These are phyloP conservation scores for Euplexia lucipara DNA, from an alignment of 2,888 invertebrate species.

Conservation along the genomic window DNA sequence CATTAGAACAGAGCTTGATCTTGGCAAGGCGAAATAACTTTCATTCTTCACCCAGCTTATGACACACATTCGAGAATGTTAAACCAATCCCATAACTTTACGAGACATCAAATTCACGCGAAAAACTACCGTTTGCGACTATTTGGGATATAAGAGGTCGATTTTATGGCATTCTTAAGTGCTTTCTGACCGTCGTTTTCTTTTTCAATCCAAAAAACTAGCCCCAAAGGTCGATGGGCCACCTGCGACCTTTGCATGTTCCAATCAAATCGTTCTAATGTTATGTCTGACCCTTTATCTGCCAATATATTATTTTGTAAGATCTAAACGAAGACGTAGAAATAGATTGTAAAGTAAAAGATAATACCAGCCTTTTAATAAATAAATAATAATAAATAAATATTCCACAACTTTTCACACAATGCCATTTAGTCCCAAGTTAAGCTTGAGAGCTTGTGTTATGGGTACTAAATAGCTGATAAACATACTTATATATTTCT, in stretches of 20 bases:
- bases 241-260: constrained; percentile 75
- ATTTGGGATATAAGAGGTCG: constrained; percentile 76
- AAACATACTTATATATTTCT: too few relatives aligned
- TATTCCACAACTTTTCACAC: too few relatives aligned
- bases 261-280: constrained; percentile 64
- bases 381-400: too few relatives aligned
- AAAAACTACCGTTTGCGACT: constrained; percentile 65
- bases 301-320: constrained; percentile 47
- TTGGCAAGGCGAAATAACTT: too few relatives aligned
- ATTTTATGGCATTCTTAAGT: constrained; percentile 77
- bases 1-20: too few relatives aligned
- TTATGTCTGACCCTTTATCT: constrained; percentile 49
- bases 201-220: constrained; percentile 83
- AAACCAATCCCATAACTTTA: constrained; percentile 43
- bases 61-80: background rate
- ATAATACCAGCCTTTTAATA: too few relatives aligned
- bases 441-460: too few relatives aligned
- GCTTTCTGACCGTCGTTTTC: constrained; percentile 82
- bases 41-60: too few relatives aligned
- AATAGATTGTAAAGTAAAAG: constrained; percentile 26
- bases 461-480: too few relatives aligned
- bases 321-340: constrained; percentile 8
- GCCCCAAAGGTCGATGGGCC: constrained; percentile 77
- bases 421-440: too few relatives aligned
- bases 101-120: constrained; percentile 61